Base-by-base conservation (phyloP, 2,113 vertebrate genomes). In the Pygoscelis antarcticus region DNA sequence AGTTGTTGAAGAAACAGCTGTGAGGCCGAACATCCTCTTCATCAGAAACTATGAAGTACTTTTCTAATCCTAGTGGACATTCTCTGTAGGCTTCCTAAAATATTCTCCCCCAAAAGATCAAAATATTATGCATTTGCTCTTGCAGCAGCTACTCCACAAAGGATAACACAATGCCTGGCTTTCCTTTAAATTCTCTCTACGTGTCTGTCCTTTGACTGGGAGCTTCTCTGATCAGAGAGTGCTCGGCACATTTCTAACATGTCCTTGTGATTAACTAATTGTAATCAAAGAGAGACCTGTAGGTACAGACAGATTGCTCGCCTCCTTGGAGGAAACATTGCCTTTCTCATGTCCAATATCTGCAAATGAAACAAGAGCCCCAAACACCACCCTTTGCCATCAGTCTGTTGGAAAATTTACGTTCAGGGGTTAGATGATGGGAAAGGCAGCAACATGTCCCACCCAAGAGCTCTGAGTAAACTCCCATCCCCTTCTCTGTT, bases 241-340 rank as follows among this genome's bases (percentile, higher is more conserved):
- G 58, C 69, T 92, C 92, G 86, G 76, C 55, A 89, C 38, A 25
- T 17, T 46, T 78, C 71, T 95, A 83, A 60, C 7, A 16, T 38
- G 47, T 58, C 29, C 62, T 85, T 88, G 44, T 90, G 55, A 89
- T 94, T 89, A 78, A 94, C 90, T 79, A 85, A 78, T 64, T 66
- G 51, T 47, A 70, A 78, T 92, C 92, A 97, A 79, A 91, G 52
- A 75, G 20, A 77, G 25, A 93, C 72, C 47, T 68, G 62, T 77
- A 88, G 54, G 62, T 83, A 80, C 17, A 83, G 71, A 77, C 64
- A 88, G 54, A 89, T 84, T 95, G 71, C 86, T 86, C 1, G 5
- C 21, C 11, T 90, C 64, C 68, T 83, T 54, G 47, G 55, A 92
- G 80, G 60, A 96, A 90, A 82, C 34, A 65, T 9, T 78, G 42